These are phyloP conservation scores for Montifringilla adamsi DNA, from an alignment of 2,113 vertebrate species.

Conservation along the genomic window DNA sequence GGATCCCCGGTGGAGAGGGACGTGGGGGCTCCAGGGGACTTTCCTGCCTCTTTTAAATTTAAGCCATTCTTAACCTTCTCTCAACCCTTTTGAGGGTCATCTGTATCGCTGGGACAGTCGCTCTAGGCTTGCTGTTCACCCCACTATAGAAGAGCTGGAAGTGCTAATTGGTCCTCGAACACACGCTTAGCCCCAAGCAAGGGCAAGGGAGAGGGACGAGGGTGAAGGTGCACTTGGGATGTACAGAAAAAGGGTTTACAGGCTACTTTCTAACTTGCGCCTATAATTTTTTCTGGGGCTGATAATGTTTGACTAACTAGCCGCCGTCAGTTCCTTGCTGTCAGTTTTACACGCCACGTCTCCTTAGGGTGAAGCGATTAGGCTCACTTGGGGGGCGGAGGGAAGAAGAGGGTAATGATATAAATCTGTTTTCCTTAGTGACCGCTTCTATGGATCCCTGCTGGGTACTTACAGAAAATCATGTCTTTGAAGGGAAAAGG, in stretches of 20 bases:
- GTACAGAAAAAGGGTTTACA: background rate
- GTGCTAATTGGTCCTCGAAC: background rate
- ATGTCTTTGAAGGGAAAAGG: background rate
- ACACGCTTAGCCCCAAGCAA: background rate
- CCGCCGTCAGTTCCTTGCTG: background rate
- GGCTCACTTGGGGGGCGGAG: background rate
- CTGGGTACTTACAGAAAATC: background rate
- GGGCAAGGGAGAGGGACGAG: background rate
- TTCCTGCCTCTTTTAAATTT: background rate
- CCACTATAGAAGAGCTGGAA: background rate
- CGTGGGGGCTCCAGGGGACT: background rate
- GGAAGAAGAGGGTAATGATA: background rate
- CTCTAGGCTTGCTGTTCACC: background rate
- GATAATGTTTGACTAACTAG: background rate
- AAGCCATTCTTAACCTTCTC: background rate
- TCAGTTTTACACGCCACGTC: background rate
- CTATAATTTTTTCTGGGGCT: background rate
- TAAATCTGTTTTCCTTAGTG: background rate
- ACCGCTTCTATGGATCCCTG: background rate
- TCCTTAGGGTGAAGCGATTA: background rate
- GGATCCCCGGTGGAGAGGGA: background rate
- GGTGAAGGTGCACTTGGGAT: background rate
- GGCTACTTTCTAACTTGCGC: background rate
- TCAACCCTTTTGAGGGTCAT: background rate
- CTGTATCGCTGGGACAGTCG: background rate